These are phyloP conservation scores for Acanthis flammea DNA, from an alignment of 2,797 vertebrate genomes.

Conservation along the genomic window DNA sequence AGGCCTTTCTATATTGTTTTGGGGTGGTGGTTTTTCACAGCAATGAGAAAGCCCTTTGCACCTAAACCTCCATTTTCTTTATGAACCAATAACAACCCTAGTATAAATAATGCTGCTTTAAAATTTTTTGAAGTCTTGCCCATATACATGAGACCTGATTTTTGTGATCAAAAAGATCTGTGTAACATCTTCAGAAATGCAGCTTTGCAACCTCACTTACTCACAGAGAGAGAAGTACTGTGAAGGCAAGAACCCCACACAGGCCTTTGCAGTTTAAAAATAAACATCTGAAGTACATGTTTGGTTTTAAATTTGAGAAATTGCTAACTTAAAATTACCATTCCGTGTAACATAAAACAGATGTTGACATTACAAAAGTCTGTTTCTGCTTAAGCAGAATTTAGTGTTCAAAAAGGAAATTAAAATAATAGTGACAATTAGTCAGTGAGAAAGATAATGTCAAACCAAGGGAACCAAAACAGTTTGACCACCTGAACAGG, in stretches of 20 bases:
- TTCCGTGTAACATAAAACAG: neutral
- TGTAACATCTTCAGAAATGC: neutral
- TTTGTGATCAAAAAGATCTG: neutral
- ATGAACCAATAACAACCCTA: neutral
- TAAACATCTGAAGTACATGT: neutral
- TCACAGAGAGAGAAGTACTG: neutral
- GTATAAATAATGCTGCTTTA: neutral
- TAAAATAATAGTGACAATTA: neutral
- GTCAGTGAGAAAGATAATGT: neutral
- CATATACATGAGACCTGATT: neutral
- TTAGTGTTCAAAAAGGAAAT: neutral
- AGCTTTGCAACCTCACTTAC: neutral
- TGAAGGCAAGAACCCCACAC: neutral
- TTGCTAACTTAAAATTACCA: neutral
- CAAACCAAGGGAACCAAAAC: neutral
- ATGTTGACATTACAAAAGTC: neutral
- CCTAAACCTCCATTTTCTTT: neutral
- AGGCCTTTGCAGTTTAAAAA: neutral
- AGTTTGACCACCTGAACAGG: neutral
- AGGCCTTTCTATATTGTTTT: neutral
- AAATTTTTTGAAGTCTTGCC: neutral
- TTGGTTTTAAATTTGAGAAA: constrained; percentile 19
- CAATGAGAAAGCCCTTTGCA: neutral
- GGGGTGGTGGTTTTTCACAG: neutral
- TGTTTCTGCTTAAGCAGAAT: neutral